Evolutionary conservation across 1,140 invertebrate species (phyloP).

Genomic region (Aphidius gifuensis): DNA sequence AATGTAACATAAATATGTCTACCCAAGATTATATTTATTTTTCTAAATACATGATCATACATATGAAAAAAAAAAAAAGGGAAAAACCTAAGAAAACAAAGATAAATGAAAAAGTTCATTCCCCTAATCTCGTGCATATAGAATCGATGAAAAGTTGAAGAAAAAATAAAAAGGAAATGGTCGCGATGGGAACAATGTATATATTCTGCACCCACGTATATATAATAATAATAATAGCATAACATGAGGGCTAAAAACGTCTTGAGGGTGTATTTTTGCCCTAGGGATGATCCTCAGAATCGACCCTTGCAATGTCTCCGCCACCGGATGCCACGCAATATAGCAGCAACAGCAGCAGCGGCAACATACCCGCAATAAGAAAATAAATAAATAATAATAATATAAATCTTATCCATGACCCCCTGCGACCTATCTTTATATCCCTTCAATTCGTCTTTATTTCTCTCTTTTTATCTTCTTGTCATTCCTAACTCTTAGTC

Average conservation of each 20-base stretch:
- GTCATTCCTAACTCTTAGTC: slow-evolving; percentile 15
- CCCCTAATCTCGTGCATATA: slow-evolving; percentile 5
- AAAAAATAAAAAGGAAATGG: slow-evolving; percentile 12
- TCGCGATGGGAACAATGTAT: slow-evolving; percentile 2
- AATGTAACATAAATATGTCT: too few relatives aligned
- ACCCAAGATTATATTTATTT: too few relatives aligned
- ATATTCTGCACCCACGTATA: too few relatives aligned
- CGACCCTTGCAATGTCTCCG: neutral
- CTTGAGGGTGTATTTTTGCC: neutral
- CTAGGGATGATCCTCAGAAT: neutral
- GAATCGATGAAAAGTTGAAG: slow-evolving; percentile 7
- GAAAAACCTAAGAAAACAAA: neutral
- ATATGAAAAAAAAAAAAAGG: neutral
- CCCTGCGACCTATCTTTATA: neutral
- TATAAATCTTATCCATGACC: slow-evolving; percentile 7
- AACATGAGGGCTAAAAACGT: too few relatives aligned
- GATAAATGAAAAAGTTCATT: slow-evolving; percentile 1
- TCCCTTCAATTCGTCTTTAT: neutral
- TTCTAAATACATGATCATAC: too few relatives aligned
- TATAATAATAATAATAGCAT: too few relatives aligned
- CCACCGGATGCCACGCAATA: slow-evolving; percentile 10
- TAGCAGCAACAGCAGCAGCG: neutral
- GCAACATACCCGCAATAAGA: neutral
- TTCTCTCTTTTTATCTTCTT: neutral
- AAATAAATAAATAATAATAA: neutral